Percentiles rank a stretch among this genome's conserved stretches.
Conservation (phyloP, 2,888 invertebrate genomes). For the Empis stercorea region DNA sequence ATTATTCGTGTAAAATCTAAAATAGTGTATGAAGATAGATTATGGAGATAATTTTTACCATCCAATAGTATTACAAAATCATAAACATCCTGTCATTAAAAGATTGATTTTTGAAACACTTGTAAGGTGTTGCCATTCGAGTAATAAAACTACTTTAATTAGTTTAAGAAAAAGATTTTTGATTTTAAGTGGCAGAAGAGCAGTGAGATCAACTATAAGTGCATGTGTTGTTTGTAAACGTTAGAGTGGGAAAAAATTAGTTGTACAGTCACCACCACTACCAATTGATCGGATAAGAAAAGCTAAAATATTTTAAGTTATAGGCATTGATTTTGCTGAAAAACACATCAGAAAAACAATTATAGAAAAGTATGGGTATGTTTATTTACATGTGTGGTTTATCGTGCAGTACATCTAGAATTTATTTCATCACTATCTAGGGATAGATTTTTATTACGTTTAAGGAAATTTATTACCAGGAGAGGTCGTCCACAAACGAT, state of each 20-base stretch:
- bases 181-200: conserved; percentile 15
- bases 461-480: background rate
- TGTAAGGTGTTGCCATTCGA: conserved; percentile 7
- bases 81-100: conserved; percentile 15
- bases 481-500: background rate
- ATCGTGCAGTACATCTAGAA: conserved; percentile 3
- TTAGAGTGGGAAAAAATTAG: background rate
- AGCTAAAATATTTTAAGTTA: conserved; percentile 2
- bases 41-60: conserved; percentile 13
- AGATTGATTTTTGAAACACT: conserved; percentile 11
- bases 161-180: conserved; percentile 16
- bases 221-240: conserved; percentile 14
- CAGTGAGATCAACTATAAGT: conserved; percentile 11
- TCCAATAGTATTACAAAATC: conserved; percentile 18
- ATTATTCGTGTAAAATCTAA: conserved; percentile 14
- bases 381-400: conserved; percentile 3
- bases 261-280: background rate
- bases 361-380: background rate
- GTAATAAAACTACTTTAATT: conserved; percentile 14
- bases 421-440: background rate
- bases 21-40: conserved; percentile 12
- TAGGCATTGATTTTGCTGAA: conserved; percentile 4
- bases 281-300: conserved; percentile 2
- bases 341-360: background rate
- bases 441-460: background rate